These are phyloP conservation scores for Turritopsis dohrnii DNA, from an alignment of 30 jellyfish, hydroid and myxozoan species.

Conservation along the genomic window DNA sequence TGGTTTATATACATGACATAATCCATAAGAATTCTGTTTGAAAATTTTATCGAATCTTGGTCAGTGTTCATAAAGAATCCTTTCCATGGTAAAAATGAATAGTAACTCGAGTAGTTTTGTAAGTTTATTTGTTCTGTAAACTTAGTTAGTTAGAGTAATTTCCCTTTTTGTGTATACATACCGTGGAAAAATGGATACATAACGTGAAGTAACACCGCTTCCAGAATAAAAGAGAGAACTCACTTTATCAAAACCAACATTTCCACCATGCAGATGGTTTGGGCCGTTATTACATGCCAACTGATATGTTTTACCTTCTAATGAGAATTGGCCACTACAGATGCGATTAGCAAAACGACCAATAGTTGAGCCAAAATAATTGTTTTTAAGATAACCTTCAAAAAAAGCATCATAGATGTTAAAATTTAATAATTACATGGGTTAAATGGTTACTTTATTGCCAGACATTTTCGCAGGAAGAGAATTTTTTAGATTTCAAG, in stretches of 20 bases:
- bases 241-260: constrained; percentile 69
- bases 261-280: constrained; percentile 90
- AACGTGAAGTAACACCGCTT: not conserved
- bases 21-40: too few species aligned
- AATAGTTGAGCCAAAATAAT: constrained; percentile 73
- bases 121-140: not conserved
- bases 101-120: too few species aligned
- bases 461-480: too few species aligned
- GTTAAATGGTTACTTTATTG: too few species aligned
- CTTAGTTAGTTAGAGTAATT: too few species aligned
- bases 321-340: constrained; percentile 47
- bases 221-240: not conserved
- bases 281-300: constrained; percentile 58
- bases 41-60: too few species aligned
- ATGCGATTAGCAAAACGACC: constrained; percentile 89
- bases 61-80: too few species aligned
- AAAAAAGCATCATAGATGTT: too few species aligned
- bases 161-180: too few species aligned
- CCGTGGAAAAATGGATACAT: not conserved
- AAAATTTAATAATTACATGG: too few species aligned
- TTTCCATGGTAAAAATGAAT: too few species aligned
- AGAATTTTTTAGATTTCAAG: not conserved
- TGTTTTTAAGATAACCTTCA: constrained; percentile 46
- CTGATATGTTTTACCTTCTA: constrained; percentile 64
- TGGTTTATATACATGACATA: too few species aligned